These are phyloP conservation scores for Drosophila obscura DNA, from an alignment of 1,140 invertebrate genomes.

Conservation along the genomic window DNA sequence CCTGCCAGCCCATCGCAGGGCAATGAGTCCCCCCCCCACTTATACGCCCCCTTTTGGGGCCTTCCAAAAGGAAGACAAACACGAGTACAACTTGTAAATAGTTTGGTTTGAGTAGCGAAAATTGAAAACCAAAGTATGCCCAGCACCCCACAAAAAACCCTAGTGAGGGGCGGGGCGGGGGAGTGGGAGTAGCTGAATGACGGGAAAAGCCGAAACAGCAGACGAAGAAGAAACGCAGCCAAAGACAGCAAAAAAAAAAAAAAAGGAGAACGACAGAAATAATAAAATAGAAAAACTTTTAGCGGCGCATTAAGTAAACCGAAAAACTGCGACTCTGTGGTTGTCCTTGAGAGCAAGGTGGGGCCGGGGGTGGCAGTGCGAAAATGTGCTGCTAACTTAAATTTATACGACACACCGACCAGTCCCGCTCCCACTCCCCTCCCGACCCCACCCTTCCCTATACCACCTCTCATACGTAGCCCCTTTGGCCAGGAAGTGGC, in stretches of 20 bases:
- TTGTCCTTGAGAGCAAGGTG: conserved; percentile 62
- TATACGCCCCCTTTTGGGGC: not conserved
- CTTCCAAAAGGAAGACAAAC: conserved; percentile 54
- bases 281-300: conserved; percentile 82
- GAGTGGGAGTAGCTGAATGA: not conserved
- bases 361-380: conserved; percentile 39
- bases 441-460: too few relatives aligned
- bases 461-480: too few relatives aligned
- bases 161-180: not conserved
- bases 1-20: conserved; percentile 4
- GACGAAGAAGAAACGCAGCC: conserved; percentile 41
- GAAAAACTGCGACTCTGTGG: conserved; percentile 76
- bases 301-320: conserved; percentile 80
- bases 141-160: too few relatives aligned
- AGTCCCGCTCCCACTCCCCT: conserved; percentile 2
- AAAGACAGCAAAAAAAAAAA: conserved; percentile 22
- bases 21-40: conserved; percentile 3
- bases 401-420: conserved; percentile 74
- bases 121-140: conserved; percentile 62
- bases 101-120: conserved; percentile 66
- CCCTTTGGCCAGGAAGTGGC: not conserved
- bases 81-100: conserved; percentile 69
- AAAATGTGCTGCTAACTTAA: conserved; percentile 79
- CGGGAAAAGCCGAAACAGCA: not conserved
- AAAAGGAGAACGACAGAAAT: conserved; percentile 47